Evolutionary conservation across 1,140 invertebrate genomes (phyloP).

Genomic region (Charaxes varanes): DNA sequence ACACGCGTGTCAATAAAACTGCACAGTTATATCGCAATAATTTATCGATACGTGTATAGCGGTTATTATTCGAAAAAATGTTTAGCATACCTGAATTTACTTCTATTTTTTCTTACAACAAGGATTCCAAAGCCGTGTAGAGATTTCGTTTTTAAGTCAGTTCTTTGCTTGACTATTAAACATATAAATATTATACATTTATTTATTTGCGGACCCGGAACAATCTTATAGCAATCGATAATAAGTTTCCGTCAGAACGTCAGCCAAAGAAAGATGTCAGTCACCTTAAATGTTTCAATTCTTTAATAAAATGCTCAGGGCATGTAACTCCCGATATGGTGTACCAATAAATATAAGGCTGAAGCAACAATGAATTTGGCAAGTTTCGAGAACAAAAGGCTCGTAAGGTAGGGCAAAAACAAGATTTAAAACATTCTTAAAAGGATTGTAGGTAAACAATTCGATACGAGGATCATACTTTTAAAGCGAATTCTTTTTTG

Average conservation of each 20-base stretch:
- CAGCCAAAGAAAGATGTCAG: slow-evolving; percentile 12
- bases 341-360: slow-evolving; percentile 11
- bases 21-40: too few relatives aligned
- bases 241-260: slow-evolving; percentile 1
- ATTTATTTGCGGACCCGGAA: slow-evolving; percentile 7
- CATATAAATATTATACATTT: background rate
- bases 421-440: background rate
- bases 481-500: too few relatives aligned
- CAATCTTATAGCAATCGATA: slow-evolving; percentile 11
- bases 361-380: slow-evolving; percentile 4
- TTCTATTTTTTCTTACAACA: too few relatives aligned
- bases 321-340: slow-evolving; percentile 14
- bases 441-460: background rate
- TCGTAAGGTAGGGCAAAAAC: slow-evolving; percentile 5
- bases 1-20: too few relatives aligned
- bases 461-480: too few relatives aligned
- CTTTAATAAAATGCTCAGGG: slow-evolving; percentile 7
- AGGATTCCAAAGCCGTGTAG: background rate
- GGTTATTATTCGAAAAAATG: too few relatives aligned
- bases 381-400: slow-evolving; percentile 11
- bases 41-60: too few relatives aligned
- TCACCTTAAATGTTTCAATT: slow-evolving; percentile 20
- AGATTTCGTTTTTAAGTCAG: too few relatives aligned
- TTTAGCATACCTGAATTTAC: too few relatives aligned
- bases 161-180: too few relatives aligned